Conservation (phyloP, 1,140 invertebrate species). For the Lepidurus arcticus region DNA sequence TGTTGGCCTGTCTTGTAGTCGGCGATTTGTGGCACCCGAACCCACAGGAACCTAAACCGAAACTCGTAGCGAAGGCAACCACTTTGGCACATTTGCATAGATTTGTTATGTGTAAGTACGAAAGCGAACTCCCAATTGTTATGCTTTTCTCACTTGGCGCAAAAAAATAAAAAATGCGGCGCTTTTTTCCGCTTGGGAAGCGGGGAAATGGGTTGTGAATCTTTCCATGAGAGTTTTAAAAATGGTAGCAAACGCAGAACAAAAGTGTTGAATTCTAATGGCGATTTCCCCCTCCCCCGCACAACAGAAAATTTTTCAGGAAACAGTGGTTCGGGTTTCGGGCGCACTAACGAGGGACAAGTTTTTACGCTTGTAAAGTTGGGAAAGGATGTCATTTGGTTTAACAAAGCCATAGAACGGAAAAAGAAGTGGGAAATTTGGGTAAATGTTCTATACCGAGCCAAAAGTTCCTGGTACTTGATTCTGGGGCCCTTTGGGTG, state of each 20-base stretch:
- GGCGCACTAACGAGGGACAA: neutral
- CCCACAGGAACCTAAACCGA: constrained; percentile 3
- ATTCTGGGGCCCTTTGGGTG: neutral
- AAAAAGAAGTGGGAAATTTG: neutral
- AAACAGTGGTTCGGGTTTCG: neutral
- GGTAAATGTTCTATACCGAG: neutral
- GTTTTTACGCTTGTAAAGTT: neutral
- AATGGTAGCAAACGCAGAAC: neutral
- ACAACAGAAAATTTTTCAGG: neutral
- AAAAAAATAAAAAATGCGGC: too few species aligned
- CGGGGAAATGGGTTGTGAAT: neutral
- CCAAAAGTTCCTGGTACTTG: constrained; percentile 14
- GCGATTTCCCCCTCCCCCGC: too few species aligned
- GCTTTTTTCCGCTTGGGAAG: too few species aligned
- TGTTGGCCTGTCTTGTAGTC: constrained; percentile 18
- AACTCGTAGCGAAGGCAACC: neutral
- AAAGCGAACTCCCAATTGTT: neutral
- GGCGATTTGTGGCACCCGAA: constrained; percentile 20
- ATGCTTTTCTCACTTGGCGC: too few species aligned
- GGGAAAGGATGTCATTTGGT: neutral
- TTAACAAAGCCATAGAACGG: neutral
- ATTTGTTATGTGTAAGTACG: neutral
- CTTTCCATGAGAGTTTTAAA: neutral
- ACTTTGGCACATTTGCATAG: constrained; percentile 17
- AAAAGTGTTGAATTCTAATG: neutral